Evolutionary conservation across 1,140 invertebrate genomes (phyloP).

Genomic region (Zaprionus ghesquierei): DNA sequence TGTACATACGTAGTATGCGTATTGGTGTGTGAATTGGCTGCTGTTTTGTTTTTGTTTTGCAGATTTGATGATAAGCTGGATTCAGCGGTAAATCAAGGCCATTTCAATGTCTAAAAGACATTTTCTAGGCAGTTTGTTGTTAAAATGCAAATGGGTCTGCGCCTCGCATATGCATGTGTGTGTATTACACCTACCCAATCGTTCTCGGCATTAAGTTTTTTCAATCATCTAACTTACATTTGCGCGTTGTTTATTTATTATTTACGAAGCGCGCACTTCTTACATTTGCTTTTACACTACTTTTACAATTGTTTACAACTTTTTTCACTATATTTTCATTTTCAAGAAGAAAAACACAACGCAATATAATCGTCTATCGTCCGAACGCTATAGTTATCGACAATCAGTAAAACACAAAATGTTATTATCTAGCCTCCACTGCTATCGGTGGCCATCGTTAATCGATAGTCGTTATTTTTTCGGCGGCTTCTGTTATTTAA

Average conservation of each 20-base stretch:
- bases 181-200: conserved; percentile 39
- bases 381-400: conserved; percentile 16
- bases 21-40: conserved; percentile 33
- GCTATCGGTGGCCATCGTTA: not conserved
- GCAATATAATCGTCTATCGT: conserved; percentile 45
- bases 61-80: conserved; percentile 41
- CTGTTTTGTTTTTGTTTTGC: conserved; percentile 49
- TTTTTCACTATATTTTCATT: conserved; percentile 31
- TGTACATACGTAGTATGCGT: conserved; percentile 14
- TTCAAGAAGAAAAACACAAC: conserved; percentile 44
- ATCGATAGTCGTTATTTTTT: not conserved
- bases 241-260: not conserved
- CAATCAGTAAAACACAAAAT: not conserved
- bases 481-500: not conserved
- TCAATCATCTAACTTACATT: conserved; percentile 24
- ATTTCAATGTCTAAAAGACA: conserved; percentile 2
- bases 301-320: conserved; percentile 28
- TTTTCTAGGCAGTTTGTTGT: conserved; percentile 7
- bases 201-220: conserved; percentile 29
- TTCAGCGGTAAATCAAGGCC: conserved; percentile 23
- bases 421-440: conserved; percentile 18
- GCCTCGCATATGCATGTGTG: conserved; percentile 9
- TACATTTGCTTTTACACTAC: not conserved
- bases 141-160: conserved; percentile 19
- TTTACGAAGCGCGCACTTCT: not conserved